These are phyloP conservation scores for Esox masquinongy DNA, from an alignment of 2,797 vertebrate species.

Conservation along the genomic window DNA sequence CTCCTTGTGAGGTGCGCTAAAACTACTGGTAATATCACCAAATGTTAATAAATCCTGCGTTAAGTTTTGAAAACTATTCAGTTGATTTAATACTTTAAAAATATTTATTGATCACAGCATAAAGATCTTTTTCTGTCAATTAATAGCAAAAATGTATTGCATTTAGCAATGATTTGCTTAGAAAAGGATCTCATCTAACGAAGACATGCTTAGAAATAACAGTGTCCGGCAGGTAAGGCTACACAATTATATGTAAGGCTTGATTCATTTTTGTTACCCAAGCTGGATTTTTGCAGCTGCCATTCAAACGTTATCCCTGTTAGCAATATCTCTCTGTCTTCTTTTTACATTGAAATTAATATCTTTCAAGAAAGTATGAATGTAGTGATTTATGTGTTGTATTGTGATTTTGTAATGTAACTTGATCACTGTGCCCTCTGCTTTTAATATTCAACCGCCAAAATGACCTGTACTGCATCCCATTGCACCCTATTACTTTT, in stretches of 20 bases:
- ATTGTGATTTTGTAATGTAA: constrained; percentile 5
- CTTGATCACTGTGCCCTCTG: not conserved
- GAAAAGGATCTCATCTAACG: not conserved
- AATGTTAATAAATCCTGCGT: too few relatives aligned
- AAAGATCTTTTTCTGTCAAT: not conserved
- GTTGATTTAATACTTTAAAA: not conserved
- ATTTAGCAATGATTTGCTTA: too few relatives aligned
- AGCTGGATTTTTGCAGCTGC: not conserved
- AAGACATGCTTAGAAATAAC: not conserved
- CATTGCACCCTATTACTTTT: not conserved
- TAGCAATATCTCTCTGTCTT: constrained; percentile 36
- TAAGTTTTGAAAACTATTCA: not conserved
- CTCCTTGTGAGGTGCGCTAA: not conserved
- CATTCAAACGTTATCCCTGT: constrained; percentile 17
- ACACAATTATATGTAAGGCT: not conserved
- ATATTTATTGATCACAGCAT: not conserved
- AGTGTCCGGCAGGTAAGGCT: constrained; percentile 34
- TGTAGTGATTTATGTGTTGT: constrained; percentile 12
- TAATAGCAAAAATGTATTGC: not conserved
- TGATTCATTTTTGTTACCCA: not conserved
- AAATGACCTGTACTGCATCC: not conserved
- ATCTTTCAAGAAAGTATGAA: constrained; percentile 29
- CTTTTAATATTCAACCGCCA: not conserved
- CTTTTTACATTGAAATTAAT: constrained; percentile 37
- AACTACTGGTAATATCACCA: too few relatives aligned